Evolutionary conservation across 2,888 invertebrate genomes (phyloP).

Genomic region (Tipula helvola): DNA sequence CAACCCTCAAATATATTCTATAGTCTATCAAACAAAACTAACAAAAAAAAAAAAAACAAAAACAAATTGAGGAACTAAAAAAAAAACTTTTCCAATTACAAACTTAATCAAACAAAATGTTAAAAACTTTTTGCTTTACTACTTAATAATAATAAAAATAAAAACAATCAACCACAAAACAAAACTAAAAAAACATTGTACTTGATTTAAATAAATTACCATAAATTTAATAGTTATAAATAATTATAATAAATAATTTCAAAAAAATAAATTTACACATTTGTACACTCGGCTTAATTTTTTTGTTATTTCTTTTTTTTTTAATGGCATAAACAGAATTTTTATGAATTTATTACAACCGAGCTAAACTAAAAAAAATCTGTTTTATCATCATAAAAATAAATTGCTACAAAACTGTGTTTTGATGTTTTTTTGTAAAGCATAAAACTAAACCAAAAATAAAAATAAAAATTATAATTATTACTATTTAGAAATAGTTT

Average conservation of each 20-base stretch:
- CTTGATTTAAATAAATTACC: background rate
- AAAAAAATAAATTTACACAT: background rate
- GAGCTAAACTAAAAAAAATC: background rate
- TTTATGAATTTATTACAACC: background rate
- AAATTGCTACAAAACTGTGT: background rate
- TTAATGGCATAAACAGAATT: background rate
- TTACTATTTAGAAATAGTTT: background rate
- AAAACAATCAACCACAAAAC: background rate
- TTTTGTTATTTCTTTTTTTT: background rate
- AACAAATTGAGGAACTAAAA: background rate
- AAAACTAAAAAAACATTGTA: background rate
- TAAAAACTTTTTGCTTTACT: background rate
- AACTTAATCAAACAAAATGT: background rate
- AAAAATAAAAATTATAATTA: background rate
- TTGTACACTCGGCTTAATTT: background rate
- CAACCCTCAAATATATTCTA: background rate
- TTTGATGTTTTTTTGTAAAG: background rate
- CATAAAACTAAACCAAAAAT: background rate
- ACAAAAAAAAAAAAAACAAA: no score
- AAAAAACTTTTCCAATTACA: background rate
- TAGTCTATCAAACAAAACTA: background rate
- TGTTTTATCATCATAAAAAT: background rate
- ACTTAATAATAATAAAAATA: background rate
- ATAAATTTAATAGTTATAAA: background rate
- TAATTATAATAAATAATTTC: background rate